These are phyloP conservation scores for Dendrocincla fuliginosa DNA, from an alignment of 2,797 vertebrate genomes.

Conservation along the genomic window DNA sequence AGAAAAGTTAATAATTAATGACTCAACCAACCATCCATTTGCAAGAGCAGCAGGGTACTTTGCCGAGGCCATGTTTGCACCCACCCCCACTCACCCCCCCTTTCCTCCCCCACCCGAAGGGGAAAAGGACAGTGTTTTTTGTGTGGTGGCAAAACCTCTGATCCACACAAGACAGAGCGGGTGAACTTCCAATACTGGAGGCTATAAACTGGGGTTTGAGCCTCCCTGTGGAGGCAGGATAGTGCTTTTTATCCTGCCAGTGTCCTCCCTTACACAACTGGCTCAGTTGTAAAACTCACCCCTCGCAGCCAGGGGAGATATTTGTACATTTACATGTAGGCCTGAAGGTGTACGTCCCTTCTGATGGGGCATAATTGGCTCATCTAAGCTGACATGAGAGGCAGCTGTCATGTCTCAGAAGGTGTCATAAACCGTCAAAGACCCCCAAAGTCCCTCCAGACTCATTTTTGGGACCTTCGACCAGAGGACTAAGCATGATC, in stretches of 20 bases:
- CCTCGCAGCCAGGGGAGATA: background rate
- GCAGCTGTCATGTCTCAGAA: background rate
- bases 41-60: background rate
- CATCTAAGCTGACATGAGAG: background rate
- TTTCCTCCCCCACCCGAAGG: background rate
- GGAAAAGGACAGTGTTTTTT: background rate
- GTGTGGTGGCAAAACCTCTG: accelerated
- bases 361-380: background rate
- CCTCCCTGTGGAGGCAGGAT: accelerated
- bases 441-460: too few species aligned
- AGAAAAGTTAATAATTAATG: background rate
- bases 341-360: background rate
- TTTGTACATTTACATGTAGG: background rate
- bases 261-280: too few species aligned
- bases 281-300: background rate
- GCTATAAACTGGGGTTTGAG: background rate
- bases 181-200: background rate
- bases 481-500: background rate
- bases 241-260: background rate
- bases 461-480: background rate
- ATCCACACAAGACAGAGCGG: accelerated
- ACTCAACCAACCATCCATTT: background rate
- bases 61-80: background rate
- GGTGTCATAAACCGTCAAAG: background rate
- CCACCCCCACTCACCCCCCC: too few species aligned